Base-by-base conservation (phyloP, 2,797 vertebrate genomes). In the Pseudochirops corinnae region DNA sequence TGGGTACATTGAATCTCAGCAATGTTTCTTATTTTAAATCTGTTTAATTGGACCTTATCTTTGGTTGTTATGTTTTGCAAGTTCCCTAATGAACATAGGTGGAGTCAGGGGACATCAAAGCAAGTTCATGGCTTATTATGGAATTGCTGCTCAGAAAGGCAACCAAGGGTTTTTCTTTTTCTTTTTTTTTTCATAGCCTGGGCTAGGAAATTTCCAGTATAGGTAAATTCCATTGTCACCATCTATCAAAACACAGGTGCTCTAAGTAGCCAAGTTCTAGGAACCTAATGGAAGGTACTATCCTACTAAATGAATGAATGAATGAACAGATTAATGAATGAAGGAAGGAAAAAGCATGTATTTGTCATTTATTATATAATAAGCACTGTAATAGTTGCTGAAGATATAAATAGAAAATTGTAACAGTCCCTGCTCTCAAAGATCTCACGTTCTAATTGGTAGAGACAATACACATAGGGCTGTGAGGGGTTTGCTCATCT, bases 51-150 rank as follows among this genome's bases (percentile, higher is more conserved):
- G 31, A 55, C 93, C 56, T 94, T 90, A 18, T 95, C 5, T 3
- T 92, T 94, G 92, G 94, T 92, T 46, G 4, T 31, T 91, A 74
- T 56, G 56, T 62, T 58, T 94, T 55, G 91, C 3, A 0, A 33
- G 39, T 33, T 93, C 91, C 26, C 57, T 94, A 56, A 87, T 87
- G 93, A 92, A 33, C 82, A 90, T 92, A 94, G 95, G 97, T 92
- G 55, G 92, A 62, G 58, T 39, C 87, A 56, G 91, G 90, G 53
- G 60, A 92, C 90, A 33, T 18, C 5, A 26, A 0, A 92, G 93
- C 55, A 55, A 55, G 16, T 90, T 90, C 28, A 90, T 87, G 7
- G 14, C 14, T 55, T 55, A 55, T 91, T 55, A 91, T 91, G 18
- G 52, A 55, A 31, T 90, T 91, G 52, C 33, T 55, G 53, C 53